Evolutionary conservation across 2,797 vertebrate species (phyloP), one percentile per base, ranked within the genome.

Genomic region (Heterohyrax brucei): DNA sequence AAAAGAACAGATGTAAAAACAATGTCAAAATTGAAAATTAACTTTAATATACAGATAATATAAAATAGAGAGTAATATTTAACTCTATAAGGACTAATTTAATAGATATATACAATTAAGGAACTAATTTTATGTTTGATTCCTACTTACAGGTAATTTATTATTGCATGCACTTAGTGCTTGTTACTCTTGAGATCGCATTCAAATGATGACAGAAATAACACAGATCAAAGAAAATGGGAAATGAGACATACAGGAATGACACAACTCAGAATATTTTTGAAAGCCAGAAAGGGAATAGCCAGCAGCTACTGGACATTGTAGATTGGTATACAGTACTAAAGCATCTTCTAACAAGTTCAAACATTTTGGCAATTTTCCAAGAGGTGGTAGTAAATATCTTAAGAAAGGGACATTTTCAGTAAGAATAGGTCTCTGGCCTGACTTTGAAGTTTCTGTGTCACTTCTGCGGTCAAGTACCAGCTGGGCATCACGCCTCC

Each of bases 171-270:
- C 16, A 33, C 76, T 87, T 87, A 66, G 87, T 26, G 81, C 28
- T 56, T 48, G 14, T 33, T 75, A 91, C 4, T 85, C 56, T 96
- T 94, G 62, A 87, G 89, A 92, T 92, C 30, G 77, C 50, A 91
- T 82, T 92, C 93, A 92, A 89, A 75, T 87, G 84, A 87, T 44
- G 8, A 92, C 87, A 94, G 59, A 12, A 50, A 90, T 59, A 64
- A 87, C 61, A 75, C 79, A 72, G 16, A 76, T 89, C 0, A 77
- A 90, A 90, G 77, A 80, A 89, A 80, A 56, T 89, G 56, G 89
- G 39, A 85, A 87, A 84, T n/a, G 28, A 48, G 18, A 72, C 21
- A 59, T 50, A 79, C 91, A 28, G 9, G 10, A 92, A 50, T 94
- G 66, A 93, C 50, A 91, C 10, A 89, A 66, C 62, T 92, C 24